These are phyloP conservation scores for Pterocles orientalis DNA, from an alignment of 2,113 vertebrate genomes.

Conservation along the genomic window DNA sequence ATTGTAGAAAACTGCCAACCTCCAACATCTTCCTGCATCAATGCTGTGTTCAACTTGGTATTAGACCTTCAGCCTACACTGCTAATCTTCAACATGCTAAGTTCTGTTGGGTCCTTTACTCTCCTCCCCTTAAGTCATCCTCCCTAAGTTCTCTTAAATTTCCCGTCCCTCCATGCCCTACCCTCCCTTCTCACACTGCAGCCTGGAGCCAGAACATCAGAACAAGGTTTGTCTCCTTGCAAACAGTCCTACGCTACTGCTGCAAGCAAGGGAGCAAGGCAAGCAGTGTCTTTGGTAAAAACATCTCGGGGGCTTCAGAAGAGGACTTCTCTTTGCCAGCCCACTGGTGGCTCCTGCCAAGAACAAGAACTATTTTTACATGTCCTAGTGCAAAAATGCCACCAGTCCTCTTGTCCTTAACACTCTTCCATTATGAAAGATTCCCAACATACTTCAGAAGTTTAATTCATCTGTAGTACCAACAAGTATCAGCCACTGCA, in stretches of 20 bases:
- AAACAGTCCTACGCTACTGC: too few relatives aligned
- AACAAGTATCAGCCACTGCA: background rate
- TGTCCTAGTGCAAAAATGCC: background rate
- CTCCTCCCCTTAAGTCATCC: background rate
- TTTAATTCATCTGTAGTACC: background rate
- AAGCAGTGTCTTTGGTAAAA: background rate
- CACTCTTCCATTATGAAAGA: background rate
- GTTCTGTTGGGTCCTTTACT: background rate
- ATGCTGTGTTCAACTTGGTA: rapidly evolving
- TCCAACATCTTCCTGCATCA: background rate
- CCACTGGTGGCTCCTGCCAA: background rate
- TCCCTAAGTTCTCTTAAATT: background rate
- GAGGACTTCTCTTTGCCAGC: background rate
- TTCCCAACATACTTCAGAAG: background rate
- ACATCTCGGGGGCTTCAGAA: background rate
- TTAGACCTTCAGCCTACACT: background rate
- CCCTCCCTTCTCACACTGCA: background rate
- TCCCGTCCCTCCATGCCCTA: background rate
- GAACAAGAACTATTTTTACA: background rate
- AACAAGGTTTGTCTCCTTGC: background rate
- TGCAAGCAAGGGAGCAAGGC: background rate
- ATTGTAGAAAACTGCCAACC: background rate
- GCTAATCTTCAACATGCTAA: background rate
- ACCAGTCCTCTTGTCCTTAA: background rate
- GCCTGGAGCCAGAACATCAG: background rate